A percentile compares a stretch with the other conserved stretches of the same genome.
Conservation (phyloP, 2,888 invertebrate genomes). For the Cataglyphis altisquamis region DNA sequence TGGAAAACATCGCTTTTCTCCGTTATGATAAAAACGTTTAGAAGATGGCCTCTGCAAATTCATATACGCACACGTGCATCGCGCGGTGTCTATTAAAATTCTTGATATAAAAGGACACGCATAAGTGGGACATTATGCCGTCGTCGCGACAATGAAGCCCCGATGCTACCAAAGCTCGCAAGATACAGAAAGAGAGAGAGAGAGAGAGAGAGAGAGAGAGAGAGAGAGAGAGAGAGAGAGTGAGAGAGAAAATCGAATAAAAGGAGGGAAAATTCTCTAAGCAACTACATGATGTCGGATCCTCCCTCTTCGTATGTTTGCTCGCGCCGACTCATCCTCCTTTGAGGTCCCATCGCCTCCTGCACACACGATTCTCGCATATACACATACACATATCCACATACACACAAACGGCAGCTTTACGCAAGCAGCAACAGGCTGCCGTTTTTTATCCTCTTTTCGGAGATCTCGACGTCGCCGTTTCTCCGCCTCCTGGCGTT, state of each 20-base stretch:
- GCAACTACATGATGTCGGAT: slow-evolving; percentile 66
- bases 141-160: slow-evolving; percentile 22
- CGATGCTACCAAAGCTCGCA: slow-evolving; percentile 15
- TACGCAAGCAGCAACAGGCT: slow-evolving; percentile 84
- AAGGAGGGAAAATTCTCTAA: slow-evolving; percentile 50
- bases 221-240: background rate
- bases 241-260: slow-evolving; percentile 11
- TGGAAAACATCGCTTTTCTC: background rate
- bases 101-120: background rate
- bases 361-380: slow-evolving; percentile 67
- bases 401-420: slow-evolving; percentile 63
- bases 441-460: slow-evolving; percentile 75
- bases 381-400: slow-evolving; percentile 49
- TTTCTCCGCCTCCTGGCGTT: slow-evolving; percentile 71
- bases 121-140: slow-evolving; percentile 24
- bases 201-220: background rate
- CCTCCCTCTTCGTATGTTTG: slow-evolving; percentile 61
- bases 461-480: slow-evolving; percentile 57
- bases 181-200: slow-evolving; percentile 12
- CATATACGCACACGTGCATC: background rate
- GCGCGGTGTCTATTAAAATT: slow-evolving; percentile 10
- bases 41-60: background rate
- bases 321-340: slow-evolving; percentile 66
- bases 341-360: slow-evolving; percentile 64
- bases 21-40: background rate